These are phyloP conservation scores for Adelphocoris suturalis DNA, from an alignment of 2,888 invertebrate genomes.

Conservation along the genomic window DNA sequence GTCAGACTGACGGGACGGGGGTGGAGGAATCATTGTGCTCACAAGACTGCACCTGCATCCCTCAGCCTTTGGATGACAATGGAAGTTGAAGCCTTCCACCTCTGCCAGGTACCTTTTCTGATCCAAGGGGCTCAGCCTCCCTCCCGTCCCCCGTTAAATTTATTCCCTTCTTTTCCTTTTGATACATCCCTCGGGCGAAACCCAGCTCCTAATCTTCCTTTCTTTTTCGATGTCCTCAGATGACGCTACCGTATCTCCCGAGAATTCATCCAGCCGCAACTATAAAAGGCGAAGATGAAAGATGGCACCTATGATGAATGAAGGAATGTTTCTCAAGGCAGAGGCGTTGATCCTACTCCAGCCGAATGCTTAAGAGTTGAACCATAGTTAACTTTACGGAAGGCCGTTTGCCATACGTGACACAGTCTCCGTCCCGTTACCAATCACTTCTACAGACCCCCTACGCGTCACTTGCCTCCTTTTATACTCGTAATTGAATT, in stretches of 20 bases:
- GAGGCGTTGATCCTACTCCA: background rate
- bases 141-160: conserved; percentile 16
- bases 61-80: conserved; percentile 35
- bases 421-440: background rate
- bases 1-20: conserved; percentile 22
- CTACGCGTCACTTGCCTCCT: too few species aligned
- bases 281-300: conserved; percentile 14
- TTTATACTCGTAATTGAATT: too few species aligned
- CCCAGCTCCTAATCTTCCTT: background rate
- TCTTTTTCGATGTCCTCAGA: background rate
- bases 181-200: conserved; percentile 9
- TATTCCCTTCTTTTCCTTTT: conserved; percentile 44
- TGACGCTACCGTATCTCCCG: background rate
- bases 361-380: background rate
- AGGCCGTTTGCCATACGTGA: background rate
- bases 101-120: conserved; percentile 24
- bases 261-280: conserved; percentile 7
- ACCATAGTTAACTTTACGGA: background rate
- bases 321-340: background rate
- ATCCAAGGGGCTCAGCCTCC: background rate
- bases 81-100: conserved; percentile 27
- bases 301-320: background rate
- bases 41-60: conserved; percentile 35
- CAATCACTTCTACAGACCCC: background rate
- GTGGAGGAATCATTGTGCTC: conserved; percentile 17